These are phyloP conservation scores for Zygothrica quintamaculata DNA, from an alignment of 2,888 invertebrate species.

Conservation along the genomic window DNA sequence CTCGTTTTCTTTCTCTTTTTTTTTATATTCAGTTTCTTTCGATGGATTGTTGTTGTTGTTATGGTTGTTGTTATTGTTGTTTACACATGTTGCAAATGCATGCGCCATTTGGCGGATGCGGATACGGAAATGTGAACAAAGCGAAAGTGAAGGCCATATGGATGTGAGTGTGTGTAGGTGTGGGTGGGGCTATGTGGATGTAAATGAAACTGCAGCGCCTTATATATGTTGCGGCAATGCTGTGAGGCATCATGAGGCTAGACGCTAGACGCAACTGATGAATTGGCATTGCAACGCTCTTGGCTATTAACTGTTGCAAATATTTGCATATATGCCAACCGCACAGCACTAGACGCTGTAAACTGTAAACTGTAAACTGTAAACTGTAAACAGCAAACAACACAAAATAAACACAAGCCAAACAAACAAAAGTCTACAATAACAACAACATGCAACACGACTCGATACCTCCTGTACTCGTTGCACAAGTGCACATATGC, in stretches of 20 bases:
- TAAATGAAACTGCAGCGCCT: neutral
- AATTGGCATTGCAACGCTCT: slow-evolving; percentile 63
- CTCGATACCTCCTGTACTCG: slow-evolving; percentile 19
- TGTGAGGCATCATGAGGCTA: slow-evolving; percentile 50
- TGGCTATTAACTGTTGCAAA: slow-evolving; percentile 76
- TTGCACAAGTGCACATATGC: no score
- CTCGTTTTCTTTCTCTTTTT: slow-evolving; percentile 9
- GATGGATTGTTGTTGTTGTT: slow-evolving; percentile 1
- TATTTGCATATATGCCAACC: slow-evolving; percentile 72
- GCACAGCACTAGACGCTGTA: slow-evolving; percentile 60
- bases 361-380: slow-evolving; percentile 52
- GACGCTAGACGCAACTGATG: slow-evolving; percentile 57
- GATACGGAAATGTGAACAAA: slow-evolving; percentile 59
- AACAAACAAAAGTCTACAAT: slow-evolving; percentile 35
- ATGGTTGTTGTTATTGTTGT: slow-evolving; percentile 21
- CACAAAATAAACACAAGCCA: slow-evolving; percentile 58
- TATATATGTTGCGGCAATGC: slow-evolving; percentile 34
- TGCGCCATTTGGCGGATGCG: slow-evolving; percentile 61
- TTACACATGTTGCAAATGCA: slow-evolving; percentile 69
- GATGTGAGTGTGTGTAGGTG: slow-evolving; percentile 1
- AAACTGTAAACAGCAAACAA: slow-evolving; percentile 12
- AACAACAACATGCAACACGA: slow-evolving; percentile 8
- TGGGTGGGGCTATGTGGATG: neutral
- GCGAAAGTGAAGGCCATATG: slow-evolving; percentile 53
- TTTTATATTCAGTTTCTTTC: slow-evolving; percentile 7